Percentiles rank a stretch among this genome's conserved stretches.
phyloP scores from a whole-genome alignment of 2,888 invertebrate species.

The Icerya purchasi region DNA sequence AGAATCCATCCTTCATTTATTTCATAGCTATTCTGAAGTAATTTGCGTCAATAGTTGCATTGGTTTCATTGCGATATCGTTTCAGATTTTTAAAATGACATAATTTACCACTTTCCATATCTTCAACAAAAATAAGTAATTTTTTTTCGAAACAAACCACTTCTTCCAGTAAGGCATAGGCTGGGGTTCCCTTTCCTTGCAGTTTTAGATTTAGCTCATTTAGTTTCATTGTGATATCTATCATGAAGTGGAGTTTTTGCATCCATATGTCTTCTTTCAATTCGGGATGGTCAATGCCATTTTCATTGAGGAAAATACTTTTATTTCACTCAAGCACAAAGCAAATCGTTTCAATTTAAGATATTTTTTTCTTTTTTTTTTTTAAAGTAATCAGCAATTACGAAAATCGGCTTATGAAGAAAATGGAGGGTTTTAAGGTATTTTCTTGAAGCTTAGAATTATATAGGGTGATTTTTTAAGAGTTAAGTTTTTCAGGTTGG shows the following conservation, averaged over 20 bases:
- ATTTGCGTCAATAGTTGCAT: slow-evolving; percentile 5
- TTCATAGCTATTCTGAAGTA: slow-evolving; percentile 7
- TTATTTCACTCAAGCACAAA: slow-evolving; percentile 12
- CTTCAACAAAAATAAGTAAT: slow-evolving; percentile 14
- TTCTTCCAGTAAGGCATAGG: no score
- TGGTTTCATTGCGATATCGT: slow-evolving; percentile 16
- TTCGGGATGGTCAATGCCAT: neutral
- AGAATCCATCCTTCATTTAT: neutral
- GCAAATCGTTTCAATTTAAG: slow-evolving; percentile 19
- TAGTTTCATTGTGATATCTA: neutral
- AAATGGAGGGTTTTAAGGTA: no score
- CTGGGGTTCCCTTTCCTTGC: slow-evolving; percentile 20
- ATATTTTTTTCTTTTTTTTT: no score
- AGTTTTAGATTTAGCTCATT: slow-evolving; percentile 11
- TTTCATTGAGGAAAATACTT: neutral
- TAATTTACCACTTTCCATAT: slow-evolving; percentile 11
- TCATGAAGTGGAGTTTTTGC: slow-evolving; percentile 15
- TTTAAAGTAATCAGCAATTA: no score
- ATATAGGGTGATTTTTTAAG: no score
- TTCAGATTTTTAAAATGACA: slow-evolving; percentile 11
- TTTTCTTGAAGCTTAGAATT: no score
- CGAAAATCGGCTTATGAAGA: no score
- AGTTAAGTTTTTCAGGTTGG: no score
- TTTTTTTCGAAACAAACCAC: slow-evolving; percentile 8
- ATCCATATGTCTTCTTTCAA: slow-evolving; percentile 17